Evolutionary conservation across 1,140 invertebrate species (phyloP).

Genomic region (Chionoecetes opilio): DNA sequence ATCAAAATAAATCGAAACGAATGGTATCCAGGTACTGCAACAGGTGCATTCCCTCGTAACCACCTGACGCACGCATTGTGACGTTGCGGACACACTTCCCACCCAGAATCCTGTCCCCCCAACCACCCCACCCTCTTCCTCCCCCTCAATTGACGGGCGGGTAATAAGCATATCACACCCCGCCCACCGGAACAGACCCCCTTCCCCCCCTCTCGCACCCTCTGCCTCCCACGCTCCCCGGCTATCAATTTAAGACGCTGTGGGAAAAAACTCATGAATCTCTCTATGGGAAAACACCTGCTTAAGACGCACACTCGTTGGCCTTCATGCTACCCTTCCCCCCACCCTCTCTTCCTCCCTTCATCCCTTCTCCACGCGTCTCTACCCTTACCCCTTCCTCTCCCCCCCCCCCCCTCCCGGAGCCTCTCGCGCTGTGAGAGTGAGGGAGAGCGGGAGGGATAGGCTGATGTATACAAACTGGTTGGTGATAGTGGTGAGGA

Average conservation of each 20-base stretch:
- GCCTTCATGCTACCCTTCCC: conserved; percentile 50
- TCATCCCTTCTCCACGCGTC: not conserved
- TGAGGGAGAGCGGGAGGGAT: not conserved
- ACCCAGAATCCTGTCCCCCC: not conserved
- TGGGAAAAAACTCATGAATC: conserved; percentile 74
- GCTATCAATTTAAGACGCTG: conserved; percentile 73
- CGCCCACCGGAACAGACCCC: conserved; percentile 1
- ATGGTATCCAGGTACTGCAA: not conserved
- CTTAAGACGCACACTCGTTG: conserved; percentile 58
- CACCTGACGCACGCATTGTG: not conserved
- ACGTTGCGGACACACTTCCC: not conserved
- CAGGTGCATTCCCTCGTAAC: not conserved
- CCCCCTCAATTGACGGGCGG: not conserved
- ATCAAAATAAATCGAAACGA: not conserved
- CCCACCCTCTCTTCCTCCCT: not conserved
- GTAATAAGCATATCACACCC: conserved; percentile 47
- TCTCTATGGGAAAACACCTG: conserved; percentile 76
- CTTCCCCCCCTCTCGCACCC: not conserved
- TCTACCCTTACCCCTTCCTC: not conserved
- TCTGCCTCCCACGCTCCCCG: conserved; percentile 17
- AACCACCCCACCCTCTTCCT: not conserved
- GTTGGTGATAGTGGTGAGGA: not conserved
- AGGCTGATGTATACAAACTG: not conserved
- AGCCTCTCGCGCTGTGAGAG: not conserved
- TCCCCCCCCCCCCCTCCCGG: not conserved